Percentiles rank a stretch among this genome's conserved stretches.
phyloP scores from a whole-genome alignment of 2,797 vertebrate genomes.

The Oryzias sinensis region DNA sequence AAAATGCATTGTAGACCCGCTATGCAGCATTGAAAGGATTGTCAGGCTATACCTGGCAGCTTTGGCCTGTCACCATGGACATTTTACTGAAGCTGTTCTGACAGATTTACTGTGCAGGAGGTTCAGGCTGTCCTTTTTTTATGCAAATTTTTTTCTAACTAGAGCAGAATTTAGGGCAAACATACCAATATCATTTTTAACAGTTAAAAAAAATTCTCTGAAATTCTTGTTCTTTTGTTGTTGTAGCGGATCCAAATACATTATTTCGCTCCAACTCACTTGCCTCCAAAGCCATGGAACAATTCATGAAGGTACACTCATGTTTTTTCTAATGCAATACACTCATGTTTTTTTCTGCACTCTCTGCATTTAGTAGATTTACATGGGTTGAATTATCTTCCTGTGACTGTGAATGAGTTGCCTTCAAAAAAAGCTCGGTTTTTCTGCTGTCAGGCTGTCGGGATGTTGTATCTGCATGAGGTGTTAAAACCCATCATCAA shows the following conservation, averaged over 20 bases:
- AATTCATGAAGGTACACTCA: constrained; percentile 90
- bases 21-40: constrained; percentile 16
- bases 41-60: constrained; percentile 29
- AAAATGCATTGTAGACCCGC: constrained; percentile 18
- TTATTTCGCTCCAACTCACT: constrained; percentile 91
- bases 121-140: constrained; percentile 21
- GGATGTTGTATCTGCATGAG: constrained; percentile 90
- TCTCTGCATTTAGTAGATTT: background rate
- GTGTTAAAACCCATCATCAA: constrained; percentile 85
- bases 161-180: background rate
- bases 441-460: constrained; percentile 80
- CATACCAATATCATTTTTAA: background rate
- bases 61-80: constrained; percentile 35
- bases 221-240: constrained; percentile 23
- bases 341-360: no score
- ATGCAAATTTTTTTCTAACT: no score
- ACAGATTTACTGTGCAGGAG: constrained; percentile 33
- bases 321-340: constrained; percentile 8
- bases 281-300: constrained; percentile 92
- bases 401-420: constrained; percentile 17
- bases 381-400: constrained; percentile 1
- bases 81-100: constrained; percentile 23
- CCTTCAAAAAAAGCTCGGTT: constrained; percentile 26
- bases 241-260: constrained; percentile 89
- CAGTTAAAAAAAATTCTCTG: background rate